These are phyloP conservation scores for Trichacis sp. DNA, from an alignment of 2,888 invertebrate species.

Conservation along the genomic window DNA sequence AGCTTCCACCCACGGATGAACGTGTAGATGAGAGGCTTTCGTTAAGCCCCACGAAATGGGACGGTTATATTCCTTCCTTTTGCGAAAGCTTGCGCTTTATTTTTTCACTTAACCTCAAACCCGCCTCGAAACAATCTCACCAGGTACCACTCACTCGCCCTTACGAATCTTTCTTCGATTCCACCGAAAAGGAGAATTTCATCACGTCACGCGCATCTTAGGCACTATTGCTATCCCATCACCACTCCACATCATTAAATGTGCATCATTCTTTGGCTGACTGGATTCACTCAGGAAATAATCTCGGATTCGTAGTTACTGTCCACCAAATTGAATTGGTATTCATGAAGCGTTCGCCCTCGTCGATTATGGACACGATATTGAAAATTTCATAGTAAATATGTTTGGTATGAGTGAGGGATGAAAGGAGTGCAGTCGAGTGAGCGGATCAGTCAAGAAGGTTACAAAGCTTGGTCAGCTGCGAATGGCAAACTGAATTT, in stretches of 20 bases:
- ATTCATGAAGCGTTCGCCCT: neutral
- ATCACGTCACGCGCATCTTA: neutral
- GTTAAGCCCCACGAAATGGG: constrained; percentile 56
- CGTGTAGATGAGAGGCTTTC: constrained; percentile 59
- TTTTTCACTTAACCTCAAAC: constrained; percentile 49
- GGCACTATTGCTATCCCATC: neutral
- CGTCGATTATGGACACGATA: neutral
- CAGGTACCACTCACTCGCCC: neutral
- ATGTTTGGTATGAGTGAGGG: neutral
- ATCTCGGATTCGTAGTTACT: no score
- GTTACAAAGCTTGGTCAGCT: constrained; percentile 7
- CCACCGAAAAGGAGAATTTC: neutral
- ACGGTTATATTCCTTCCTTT: constrained; percentile 54
- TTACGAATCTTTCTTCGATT: constrained; percentile 1
- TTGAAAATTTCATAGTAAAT: neutral
- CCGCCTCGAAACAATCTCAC: constrained; percentile 5
- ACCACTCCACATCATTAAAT: neutral
- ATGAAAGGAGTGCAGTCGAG: neutral
- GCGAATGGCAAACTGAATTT: constrained; percentile 30
- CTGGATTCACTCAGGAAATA: no score
- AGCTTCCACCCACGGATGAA: constrained; percentile 36
- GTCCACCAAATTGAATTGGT: no score
- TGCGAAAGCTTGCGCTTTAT: constrained; percentile 46
- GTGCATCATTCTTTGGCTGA: neutral
- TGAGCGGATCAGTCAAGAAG: constrained; percentile 5